Conservation (phyloP, 1,140 invertebrate species). For the Alviniconcha marisindica region DNA sequence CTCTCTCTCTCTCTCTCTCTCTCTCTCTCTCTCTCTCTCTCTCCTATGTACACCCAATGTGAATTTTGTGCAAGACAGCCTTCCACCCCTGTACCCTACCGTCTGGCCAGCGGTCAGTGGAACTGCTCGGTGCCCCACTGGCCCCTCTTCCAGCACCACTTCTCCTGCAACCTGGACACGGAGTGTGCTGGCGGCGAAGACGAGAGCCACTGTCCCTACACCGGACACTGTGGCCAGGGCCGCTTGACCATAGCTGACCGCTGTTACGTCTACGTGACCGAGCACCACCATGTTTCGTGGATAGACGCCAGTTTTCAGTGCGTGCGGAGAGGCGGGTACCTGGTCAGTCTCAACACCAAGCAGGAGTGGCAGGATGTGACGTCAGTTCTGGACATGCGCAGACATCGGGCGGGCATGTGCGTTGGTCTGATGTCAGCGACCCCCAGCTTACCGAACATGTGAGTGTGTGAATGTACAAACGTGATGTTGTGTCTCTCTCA, state of each 20-base stretch:
- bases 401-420: not conserved
- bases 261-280: not conserved
- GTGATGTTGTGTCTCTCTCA: too few species aligned
- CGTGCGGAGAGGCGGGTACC: not conserved
- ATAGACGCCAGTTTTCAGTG: not conserved
- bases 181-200: too few species aligned
- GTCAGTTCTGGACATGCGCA: not conserved
- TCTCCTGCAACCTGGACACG: too few species aligned
- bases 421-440: not conserved
- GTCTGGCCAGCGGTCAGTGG: too few species aligned
- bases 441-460: not conserved
- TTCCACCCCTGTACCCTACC: too few species aligned
- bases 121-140: too few species aligned
- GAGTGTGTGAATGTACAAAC: too few species aligned
- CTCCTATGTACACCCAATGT: too few species aligned
- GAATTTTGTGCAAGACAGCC: too few species aligned
- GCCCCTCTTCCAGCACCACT: too few species aligned
- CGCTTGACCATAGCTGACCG: not conserved
- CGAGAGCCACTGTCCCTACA: slow-evolving; percentile 8
- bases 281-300: not conserved
- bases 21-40: too few species aligned
- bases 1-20: too few species aligned
- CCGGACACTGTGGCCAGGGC: not conserved
- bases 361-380: not conserved
- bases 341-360: not conserved